These are phyloP conservation scores for Sardina pilchardus DNA, from an alignment of 2,113 vertebrate genomes.

Conservation along the genomic window DNA sequence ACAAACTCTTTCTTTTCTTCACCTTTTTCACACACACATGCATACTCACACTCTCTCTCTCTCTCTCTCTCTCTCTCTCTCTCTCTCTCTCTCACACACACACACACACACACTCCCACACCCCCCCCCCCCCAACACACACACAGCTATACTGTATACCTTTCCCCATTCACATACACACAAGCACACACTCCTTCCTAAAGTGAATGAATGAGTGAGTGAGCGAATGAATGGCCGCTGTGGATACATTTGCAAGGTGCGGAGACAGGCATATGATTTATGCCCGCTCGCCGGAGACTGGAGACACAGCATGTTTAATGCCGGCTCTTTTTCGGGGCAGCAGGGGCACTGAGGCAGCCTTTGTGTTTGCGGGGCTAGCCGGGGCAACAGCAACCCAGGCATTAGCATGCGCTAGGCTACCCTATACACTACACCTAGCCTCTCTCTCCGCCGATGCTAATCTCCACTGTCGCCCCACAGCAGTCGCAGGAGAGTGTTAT, in stretches of 20 bases:
- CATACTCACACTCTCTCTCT: neutral
- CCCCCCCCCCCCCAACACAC: neutral
- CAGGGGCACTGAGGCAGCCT: conserved; percentile 42
- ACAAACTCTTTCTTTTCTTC: neutral
- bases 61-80: neutral
- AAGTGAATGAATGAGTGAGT: neutral
- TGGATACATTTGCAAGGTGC: conserved; percentile 45
- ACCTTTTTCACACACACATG: neutral
- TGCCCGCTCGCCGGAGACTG: conserved; percentile 30
- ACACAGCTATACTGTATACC: neutral
- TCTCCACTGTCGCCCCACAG: neutral
- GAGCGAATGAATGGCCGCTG: conserved; percentile 32
- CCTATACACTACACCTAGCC: neutral
- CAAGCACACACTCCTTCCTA: neutral
- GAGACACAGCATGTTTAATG: conserved; percentile 51
- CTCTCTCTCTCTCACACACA: neutral
- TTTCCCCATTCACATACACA: neutral
- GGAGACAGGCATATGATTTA: conserved; percentile 51
- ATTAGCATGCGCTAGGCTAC: conserved; percentile 32
- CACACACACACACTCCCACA: neutral
- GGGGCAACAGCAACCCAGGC: neutral
- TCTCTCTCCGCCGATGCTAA: neutral
- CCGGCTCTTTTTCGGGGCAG: conserved; percentile 31
- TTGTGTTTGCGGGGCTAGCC: conserved; percentile 29
- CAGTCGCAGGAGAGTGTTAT: neutral